Evolutionary conservation across 2,113 vertebrate species (phyloP).

Genomic region (Chionodraco myersi): DNA sequence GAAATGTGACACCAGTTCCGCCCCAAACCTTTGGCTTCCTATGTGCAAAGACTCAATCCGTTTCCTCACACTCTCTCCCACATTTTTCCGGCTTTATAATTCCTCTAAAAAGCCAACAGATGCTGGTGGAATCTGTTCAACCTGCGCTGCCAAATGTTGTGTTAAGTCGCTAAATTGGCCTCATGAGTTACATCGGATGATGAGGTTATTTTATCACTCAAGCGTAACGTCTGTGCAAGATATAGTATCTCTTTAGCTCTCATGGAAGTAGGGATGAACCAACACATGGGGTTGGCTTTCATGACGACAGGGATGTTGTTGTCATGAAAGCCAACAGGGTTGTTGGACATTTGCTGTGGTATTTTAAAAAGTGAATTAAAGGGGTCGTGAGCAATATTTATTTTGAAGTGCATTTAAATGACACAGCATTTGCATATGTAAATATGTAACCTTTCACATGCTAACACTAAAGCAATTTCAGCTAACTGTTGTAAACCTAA

Average conservation of each 20-base stretch:
- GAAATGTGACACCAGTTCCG: constrained; percentile 45
- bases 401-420: no score
- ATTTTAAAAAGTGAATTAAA: not conserved
- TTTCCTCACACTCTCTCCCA: constrained; percentile 16
- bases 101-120: constrained; percentile 46
- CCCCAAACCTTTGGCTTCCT: constrained; percentile 11
- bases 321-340: not conserved
- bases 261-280: not conserved
- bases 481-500: not conserved
- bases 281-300: not conserved
- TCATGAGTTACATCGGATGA: constrained; percentile 12
- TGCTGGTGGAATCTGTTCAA: constrained; percentile 48
- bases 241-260: constrained; percentile 15
- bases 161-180: not conserved
- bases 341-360: not conserved
- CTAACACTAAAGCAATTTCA: no score
- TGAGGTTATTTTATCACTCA: constrained; percentile 3
- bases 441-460: no score
- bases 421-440: no score
- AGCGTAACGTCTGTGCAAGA: constrained; percentile 17
- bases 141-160: constrained; percentile 23
- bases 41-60: not conserved
- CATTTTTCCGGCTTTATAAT: constrained; percentile 5
- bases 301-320: not conserved
- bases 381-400: no score